Evolutionary conservation across 2,888 invertebrate species (phyloP).

Genomic region (Argyresthia goedartella): DNA sequence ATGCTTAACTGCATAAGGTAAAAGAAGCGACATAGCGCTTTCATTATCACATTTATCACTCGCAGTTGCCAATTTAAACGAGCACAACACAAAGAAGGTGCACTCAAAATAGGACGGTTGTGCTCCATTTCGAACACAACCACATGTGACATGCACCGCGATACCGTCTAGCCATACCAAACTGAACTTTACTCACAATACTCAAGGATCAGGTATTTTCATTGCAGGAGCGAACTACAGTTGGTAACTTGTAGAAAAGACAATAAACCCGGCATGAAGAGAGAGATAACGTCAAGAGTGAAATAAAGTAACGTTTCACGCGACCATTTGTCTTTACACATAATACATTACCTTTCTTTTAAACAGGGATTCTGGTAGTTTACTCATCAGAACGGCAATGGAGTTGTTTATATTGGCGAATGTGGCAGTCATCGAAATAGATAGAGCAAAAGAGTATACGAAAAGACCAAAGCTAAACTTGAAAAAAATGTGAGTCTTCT

Average conservation of each 20-base stretch:
- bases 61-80: no score
- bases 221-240: no score
- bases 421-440: no score
- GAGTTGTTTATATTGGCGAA: no score
- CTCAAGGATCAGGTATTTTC: background rate
- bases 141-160: background rate
- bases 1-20: no score
- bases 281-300: background rate
- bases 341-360: background rate
- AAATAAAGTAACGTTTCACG: background rate
- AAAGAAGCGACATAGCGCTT: no score
- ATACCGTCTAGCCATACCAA: background rate
- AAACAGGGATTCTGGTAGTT: no score
- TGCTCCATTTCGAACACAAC: background rate
- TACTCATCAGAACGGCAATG: no score
- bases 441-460: no score
- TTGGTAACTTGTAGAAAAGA: background rate
- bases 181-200: background rate
- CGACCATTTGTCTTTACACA: background rate
- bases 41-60: no score
- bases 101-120: background rate
- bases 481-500: no score
- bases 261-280: background rate
- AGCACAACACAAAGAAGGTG: background rate
- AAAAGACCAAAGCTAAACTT: no score